Evolutionary conservation across 1,140 invertebrate species (phyloP), one percentile per base, ranked within the genome.

Genomic region (Sarcophaga bullata): DNA sequence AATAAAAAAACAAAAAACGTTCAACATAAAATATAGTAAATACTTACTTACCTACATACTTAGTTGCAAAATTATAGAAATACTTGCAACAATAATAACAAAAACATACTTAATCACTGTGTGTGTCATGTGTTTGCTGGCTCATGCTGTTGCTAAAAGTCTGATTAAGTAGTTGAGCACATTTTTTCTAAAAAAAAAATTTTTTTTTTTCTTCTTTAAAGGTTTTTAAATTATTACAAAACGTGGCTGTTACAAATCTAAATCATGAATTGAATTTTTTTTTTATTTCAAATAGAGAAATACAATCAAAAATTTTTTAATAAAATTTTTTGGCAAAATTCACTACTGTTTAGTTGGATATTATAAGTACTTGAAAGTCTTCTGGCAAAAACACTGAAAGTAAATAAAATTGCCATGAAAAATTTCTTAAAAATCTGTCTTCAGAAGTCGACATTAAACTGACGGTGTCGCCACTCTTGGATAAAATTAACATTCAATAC

Each of bases 191-290:
- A n/a, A n/a, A n/a, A n/a, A 37, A 37, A 37, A 37, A 37, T 4
- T 4, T 37, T 37, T 37, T 37, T 37, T 37, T 37, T 37, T 37
- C 1, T 37, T 37, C 4, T 37, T 1, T 37, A 78, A 52, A 78
- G 75, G 75, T 78, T 78, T 58, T 78, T 78, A 78, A 78, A 78
- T 78, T 78, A 78, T 78, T 78, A 78, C 75, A 78, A 78, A 78
- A 78, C 75, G 75, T 78, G 25, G 75, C 75, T 50, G 75, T 78
- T 78, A 78, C 75, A 50, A 78, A 78, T 78, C 75, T 78, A 78
- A 52, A 78, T 50, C 48, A 78, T 78, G 75, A 78, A 78, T 78
- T 78, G 48, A 78, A 78, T 17, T 17, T 17, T 52, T 17, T 17
- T 17, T 52, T 17, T 68, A 19, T 17, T 78, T 78, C 9, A 19